Evolutionary conservation across 1,140 invertebrate species (phyloP).

Genomic region (Hyphantria cunea): DNA sequence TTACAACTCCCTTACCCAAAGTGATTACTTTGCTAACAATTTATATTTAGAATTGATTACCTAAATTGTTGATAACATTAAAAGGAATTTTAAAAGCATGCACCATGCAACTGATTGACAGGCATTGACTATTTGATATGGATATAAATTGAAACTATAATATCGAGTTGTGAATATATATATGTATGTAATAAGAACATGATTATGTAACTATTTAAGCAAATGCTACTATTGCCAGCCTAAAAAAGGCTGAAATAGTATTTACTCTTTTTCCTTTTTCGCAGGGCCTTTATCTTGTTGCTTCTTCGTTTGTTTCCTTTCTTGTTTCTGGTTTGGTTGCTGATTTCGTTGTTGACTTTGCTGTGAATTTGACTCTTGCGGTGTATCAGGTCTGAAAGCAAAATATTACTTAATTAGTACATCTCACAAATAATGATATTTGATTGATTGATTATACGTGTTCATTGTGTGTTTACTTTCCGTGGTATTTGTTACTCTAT

Average conservation of each 20-base stretch:
- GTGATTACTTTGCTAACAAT: slow-evolving; percentile 17
- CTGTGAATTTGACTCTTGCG: no score
- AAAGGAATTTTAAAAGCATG: no score
- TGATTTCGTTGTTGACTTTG: no score
- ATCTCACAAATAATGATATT: no score
- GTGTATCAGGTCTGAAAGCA: no score
- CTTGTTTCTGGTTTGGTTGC: no score
- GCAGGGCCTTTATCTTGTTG: slow-evolving; percentile 4
- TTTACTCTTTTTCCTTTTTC: slow-evolving; percentile 7
- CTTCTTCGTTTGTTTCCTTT: no score
- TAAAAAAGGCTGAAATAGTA: slow-evolving; percentile 2
- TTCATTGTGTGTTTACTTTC: no score
- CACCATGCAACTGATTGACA: no score
- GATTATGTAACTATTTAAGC: slow-evolving; percentile 13
- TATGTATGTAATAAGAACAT: slow-evolving; percentile 6
- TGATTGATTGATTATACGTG: no score
- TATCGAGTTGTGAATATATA: slow-evolving; percentile 1
- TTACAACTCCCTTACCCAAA: slow-evolving; percentile 14
- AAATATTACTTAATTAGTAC: no score
- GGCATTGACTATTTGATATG: slow-evolving; percentile 2
- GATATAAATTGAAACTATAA: slow-evolving; percentile 5
- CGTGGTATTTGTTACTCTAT: no score
- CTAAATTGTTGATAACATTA: not conserved
- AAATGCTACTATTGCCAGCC: slow-evolving; percentile 14
- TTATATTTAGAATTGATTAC: slow-evolving; percentile 14